phyloP scores from a whole-genome alignment of 2,113 vertebrate species.

The Felis chaus region DNA sequence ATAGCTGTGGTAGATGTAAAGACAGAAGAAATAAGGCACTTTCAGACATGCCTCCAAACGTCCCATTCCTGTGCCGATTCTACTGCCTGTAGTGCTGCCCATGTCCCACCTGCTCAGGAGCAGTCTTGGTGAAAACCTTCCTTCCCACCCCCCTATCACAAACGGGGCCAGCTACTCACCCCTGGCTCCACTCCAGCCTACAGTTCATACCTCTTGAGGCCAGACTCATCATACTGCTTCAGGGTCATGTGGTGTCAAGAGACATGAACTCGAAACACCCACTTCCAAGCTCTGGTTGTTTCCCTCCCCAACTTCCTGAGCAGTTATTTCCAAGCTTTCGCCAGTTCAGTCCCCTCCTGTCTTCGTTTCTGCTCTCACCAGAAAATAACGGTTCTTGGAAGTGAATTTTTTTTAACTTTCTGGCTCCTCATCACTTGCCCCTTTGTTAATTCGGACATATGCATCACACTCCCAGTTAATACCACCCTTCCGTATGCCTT shows the following conservation, averaged over 20 bases:
- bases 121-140: not conserved
- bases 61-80: not conserved
- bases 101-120: not conserved
- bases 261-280: not conserved
- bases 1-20: not conserved
- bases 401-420: not conserved
- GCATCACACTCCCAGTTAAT: not conserved
- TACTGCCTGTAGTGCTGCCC: not conserved
- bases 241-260: not conserved
- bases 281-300: not conserved
- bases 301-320: fast-evolving
- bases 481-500: not conserved
- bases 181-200: not conserved
- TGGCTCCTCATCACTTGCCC: not conserved
- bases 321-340: not conserved
- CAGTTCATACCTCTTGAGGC: not conserved
- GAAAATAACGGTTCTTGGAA: not conserved
- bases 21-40: not conserved
- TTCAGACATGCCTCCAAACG: not conserved
- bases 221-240: not conserved
- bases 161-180: not conserved
- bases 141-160: not conserved
- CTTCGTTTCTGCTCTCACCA: not conserved
- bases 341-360: not conserved
- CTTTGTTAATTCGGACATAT: not conserved